phyloP scores from a whole-genome alignment of 53 echinoderm and acorn worm genomes.

The Mesocentrotus franciscanus region DNA sequence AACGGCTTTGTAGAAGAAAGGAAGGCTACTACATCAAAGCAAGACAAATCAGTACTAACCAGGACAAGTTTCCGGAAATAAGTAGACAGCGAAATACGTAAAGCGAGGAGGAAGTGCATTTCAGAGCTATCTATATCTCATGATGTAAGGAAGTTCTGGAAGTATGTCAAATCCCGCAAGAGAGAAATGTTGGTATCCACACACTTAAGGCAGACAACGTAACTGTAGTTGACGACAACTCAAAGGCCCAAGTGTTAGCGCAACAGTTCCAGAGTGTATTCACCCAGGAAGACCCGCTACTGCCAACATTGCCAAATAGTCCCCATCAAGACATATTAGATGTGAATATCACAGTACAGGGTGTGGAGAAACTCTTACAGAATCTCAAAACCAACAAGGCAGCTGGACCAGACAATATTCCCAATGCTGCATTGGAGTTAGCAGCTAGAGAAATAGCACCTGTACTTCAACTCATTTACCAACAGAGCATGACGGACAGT shows the following conservation, averaged over 20 bases:
- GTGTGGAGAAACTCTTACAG: constrained; percentile 67
- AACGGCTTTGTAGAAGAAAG: constrained; percentile 65
- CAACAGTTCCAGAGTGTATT: too few relatives aligned
- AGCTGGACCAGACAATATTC: constrained; percentile 66
- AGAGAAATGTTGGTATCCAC: constrained; percentile 65
- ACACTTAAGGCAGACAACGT: constrained; percentile 21
- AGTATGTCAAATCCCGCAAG: constrained; percentile 49
- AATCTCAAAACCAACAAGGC: constrained; percentile 68
- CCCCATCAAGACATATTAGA: constrained; percentile 55
- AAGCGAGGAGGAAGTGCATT: too few relatives aligned
- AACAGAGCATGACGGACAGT: constrained; percentile 23
- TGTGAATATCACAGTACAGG: constrained; percentile 49
- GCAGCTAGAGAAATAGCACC: constrained; percentile 20
- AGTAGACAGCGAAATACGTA: constrained; percentile 49
- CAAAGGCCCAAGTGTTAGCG: neutral
- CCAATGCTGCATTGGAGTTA: constrained; percentile 57
- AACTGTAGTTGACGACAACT: constrained; percentile 19
- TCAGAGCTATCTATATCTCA: too few relatives aligned
- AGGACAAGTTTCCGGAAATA: constrained; percentile 52
- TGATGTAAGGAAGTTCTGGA: too few relatives aligned
- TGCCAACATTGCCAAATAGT: constrained; percentile 14
- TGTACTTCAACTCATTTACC: constrained; percentile 36
- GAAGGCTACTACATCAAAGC: constrained; percentile 64
- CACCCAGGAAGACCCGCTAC: too few relatives aligned
- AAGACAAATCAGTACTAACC: neutral